Evolutionary conservation across 2,888 invertebrate species (phyloP).

Genomic region (Dasypolia templi): DNA sequence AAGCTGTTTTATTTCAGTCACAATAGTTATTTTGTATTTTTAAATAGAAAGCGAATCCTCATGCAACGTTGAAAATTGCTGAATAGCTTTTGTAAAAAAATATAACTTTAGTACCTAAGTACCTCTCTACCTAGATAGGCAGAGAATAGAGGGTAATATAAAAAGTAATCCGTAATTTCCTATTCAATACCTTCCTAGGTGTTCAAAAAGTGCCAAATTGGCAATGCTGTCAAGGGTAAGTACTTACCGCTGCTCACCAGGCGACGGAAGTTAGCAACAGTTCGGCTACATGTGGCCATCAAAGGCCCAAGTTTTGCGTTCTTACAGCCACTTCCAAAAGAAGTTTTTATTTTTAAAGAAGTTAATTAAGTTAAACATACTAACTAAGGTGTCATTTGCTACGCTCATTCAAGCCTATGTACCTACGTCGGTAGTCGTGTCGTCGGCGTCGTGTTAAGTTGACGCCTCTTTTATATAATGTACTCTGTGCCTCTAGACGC

Average conservation of each 20-base stretch:
- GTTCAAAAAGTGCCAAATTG: not conserved
- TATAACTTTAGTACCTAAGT: too few species aligned
- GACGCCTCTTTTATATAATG: too few species aligned
- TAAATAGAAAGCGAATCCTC: not conserved
- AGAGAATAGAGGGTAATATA: constrained; percentile 7
- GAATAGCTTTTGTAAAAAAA: not conserved
- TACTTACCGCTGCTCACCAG: not conserved
- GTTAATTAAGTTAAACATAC: too few species aligned
- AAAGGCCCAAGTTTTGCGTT: not conserved
- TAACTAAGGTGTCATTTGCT: not conserved
- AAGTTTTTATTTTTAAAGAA: not conserved
- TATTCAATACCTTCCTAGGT: not conserved
- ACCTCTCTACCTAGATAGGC: too few species aligned
- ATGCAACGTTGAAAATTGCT: not conserved
- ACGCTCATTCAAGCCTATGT: not conserved
- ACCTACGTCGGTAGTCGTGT: not conserved
- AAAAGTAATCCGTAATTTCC: constrained; percentile 13
- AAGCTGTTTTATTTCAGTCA: constrained; percentile 9
- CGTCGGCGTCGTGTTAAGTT: not conserved
- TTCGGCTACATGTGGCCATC: not conserved
- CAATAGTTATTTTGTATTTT: too few species aligned
- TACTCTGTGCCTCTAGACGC: too few species aligned
- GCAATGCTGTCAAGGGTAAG: constrained; percentile 4
- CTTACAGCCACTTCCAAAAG: not conserved
- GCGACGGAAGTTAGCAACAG: not conserved